Evolutionary conservation across 2,888 invertebrate species (phyloP), one percentile per base, ranked within the genome.

Genomic region (Idaea aversata): DNA sequence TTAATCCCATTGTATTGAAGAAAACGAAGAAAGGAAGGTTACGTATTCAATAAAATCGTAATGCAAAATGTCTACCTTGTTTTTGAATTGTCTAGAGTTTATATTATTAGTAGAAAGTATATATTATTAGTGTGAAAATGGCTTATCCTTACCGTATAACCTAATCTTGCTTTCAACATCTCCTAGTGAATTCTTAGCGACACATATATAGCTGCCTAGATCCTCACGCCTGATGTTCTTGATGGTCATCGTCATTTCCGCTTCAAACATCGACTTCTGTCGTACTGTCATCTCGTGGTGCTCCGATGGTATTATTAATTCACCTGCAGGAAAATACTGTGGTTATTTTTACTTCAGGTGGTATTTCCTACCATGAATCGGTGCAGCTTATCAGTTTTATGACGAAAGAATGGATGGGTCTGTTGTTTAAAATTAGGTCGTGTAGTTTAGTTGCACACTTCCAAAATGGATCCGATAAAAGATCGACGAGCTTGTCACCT

Each of bases 81-180:
- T 25, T 25, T 2, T 25, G 25, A 25, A 25, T 25, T 25, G 2
- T 25, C 25, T 25, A 25, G 25, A 25, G 25, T 25, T 25, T 25
- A 25, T 25, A 25, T 25, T 25, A 25, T 25, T 25, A 25, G 25
- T 25, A 25, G 25, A 25, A 25, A 25, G 25, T n/a, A n/a, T n/a
- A n/a, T n/a, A n/a, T n/a, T n/a, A n/a, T 25, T 25, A 25, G 25
- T 25, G 25, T 25, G 25, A 47, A 47, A 47, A 47, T 47, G 4
- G 47, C 10, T 0, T 5, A 16, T 61, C 61, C 72, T 71, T 91
- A 98, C 98, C 97, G 85, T 98, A 97, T 76, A 98, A 93, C 77
- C 97, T 94, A 82, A 98, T 97, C 88, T 95, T 97, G 93, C 97
- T 97, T 84, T 98, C 97, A 62, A 97, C 97, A 79, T 97, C 97